These are phyloP conservation scores for Globodera ellingtonae DNA, from an alignment of 1,140 invertebrate species.

Conservation along the genomic window DNA sequence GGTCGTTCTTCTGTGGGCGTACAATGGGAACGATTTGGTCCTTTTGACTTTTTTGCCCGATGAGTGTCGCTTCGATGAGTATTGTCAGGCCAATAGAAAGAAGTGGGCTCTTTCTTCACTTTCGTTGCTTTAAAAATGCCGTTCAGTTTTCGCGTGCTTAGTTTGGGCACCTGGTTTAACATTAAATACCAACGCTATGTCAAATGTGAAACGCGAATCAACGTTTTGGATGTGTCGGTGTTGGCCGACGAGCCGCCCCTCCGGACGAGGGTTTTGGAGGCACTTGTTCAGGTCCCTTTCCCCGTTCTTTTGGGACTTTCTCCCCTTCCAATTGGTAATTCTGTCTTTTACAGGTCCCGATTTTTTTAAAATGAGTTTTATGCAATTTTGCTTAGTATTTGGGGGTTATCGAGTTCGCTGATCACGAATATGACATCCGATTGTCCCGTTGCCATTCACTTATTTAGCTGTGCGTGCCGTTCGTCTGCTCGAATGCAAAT, in stretches of 20 bases:
- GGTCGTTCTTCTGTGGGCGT: neutral
- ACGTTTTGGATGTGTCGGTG: neutral
- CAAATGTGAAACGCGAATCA: neutral
- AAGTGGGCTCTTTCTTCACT: neutral
- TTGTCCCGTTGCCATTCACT: neutral
- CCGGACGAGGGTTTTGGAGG: neutral
- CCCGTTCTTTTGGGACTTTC: no score
- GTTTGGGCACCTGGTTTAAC: neutral
- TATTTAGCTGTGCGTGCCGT: conserved; percentile 1
- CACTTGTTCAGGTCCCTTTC: neutral
- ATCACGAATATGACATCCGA: neutral
- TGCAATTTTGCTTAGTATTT: no score
- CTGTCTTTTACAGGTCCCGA: neutral
- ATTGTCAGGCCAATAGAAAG: conserved; percentile 3
- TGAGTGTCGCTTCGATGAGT: neutral
- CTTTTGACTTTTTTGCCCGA: neutral
- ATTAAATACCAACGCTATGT: neutral
- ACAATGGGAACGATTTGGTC: neutral
- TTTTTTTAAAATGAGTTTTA: neutral
- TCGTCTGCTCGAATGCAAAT: neutral
- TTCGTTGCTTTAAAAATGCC: neutral
- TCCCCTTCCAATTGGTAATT: no score
- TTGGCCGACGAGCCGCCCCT: neutral
- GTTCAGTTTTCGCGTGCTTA: neutral
- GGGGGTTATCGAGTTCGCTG: no score